A percentile compares a stretch with the other conserved stretches of the same genome.
These are phyloP conservation scores for Meloe dianella DNA, from an alignment of 2,888 invertebrate species.

Conservation along the genomic window DNA sequence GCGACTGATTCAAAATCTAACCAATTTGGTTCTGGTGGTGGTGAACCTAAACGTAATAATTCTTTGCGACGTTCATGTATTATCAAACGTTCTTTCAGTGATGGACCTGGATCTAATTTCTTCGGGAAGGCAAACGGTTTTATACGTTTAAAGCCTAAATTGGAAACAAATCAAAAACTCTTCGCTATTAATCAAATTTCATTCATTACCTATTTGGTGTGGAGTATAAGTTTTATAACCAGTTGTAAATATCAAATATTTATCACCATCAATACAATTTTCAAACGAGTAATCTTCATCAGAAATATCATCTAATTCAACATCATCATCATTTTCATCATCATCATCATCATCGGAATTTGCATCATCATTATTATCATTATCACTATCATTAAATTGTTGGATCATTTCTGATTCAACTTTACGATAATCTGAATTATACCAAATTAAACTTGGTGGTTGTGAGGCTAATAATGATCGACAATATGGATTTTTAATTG, in stretches of 20 bases:
- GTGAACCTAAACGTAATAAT: slow-evolving; percentile 57
- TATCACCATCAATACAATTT: slow-evolving; percentile 56
- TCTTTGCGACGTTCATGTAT: slow-evolving; percentile 63
- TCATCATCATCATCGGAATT: slow-evolving; percentile 45
- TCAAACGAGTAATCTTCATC: slow-evolving; percentile 37
- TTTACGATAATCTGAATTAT: slow-evolving; percentile 68
- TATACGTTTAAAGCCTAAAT: slow-evolving; percentile 71
- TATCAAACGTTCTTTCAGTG: slow-evolving; percentile 70
- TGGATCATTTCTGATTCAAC: slow-evolving; percentile 57
- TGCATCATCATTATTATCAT: slow-evolving; percentile 45
- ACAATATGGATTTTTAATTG: not conserved
- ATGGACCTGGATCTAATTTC: slow-evolving; percentile 71
- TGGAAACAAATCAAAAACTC: slow-evolving; percentile 2
- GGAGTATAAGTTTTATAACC: slow-evolving; percentile 84
- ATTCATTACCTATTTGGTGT: slow-evolving; percentile 73
- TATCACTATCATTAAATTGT: slow-evolving; percentile 26
- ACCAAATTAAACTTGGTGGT: slow-evolving; percentile 63
- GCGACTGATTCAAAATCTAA: slow-evolving; percentile 71
- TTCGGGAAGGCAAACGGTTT: slow-evolving; percentile 72
- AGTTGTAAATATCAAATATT: slow-evolving; percentile 82
- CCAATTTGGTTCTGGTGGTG: slow-evolving; percentile 70
- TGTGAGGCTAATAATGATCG: not conserved
- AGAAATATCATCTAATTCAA: slow-evolving; percentile 41
- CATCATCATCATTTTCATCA: slow-evolving; percentile 41
- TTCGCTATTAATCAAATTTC: no score